phyloP scores from a whole-genome alignment of 1,140 invertebrate species.

The Papilio polytes region DNA sequence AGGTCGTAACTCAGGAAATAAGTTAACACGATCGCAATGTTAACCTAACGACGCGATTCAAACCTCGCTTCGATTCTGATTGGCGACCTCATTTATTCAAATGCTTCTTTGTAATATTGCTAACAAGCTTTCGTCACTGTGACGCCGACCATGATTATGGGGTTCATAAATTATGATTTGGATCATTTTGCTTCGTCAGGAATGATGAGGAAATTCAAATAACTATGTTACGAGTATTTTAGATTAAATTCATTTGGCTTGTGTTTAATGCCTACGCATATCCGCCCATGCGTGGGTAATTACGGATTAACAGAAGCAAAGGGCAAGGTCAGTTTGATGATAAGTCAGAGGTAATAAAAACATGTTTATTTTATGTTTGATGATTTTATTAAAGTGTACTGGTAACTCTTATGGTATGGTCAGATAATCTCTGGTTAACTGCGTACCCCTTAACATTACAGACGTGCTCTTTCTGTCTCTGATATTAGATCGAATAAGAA shows the following conservation, averaged over 20 bases:
- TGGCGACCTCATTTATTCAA: slow-evolving; percentile 40
- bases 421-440: no score
- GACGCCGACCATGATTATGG: background rate
- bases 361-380: no score
- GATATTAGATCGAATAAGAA: no score
- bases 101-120: slow-evolving; percentile 30
- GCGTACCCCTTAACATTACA: no score
- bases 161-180: slow-evolving; percentile 9
- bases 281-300: background rate
- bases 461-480: no score
- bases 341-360: no score
- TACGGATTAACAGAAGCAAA: background rate
- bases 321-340: no score
- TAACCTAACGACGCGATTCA: slow-evolving; percentile 35
- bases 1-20: slow-evolving; percentile 29
- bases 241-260: background rate
- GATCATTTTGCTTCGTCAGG: background rate
- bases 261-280: background rate
- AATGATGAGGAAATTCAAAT: background rate
- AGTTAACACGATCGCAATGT: slow-evolving; percentile 37
- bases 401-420: no score
- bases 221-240: background rate
- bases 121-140: slow-evolving; percentile 30
- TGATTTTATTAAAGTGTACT: no score
- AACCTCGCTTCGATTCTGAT: slow-evolving; percentile 26